Evolutionary conservation across 2,797 vertebrate genomes (phyloP).

Genomic region (Rhyacichthys aspro): DNA sequence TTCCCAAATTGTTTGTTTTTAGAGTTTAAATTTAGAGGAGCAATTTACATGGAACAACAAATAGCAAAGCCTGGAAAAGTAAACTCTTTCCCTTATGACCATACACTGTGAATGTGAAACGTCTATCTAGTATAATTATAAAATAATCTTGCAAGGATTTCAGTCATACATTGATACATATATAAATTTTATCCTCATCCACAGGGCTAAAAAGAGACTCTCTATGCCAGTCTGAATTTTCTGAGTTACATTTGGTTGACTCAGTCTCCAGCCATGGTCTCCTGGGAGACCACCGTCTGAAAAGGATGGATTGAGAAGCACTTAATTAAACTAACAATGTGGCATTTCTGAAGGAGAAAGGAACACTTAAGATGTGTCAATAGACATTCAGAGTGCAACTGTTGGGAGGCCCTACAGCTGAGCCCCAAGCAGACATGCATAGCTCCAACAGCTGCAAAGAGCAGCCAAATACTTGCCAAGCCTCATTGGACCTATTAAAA

Average conservation of each 20-base stretch:
- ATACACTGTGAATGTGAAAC: slow-evolving; percentile 44
- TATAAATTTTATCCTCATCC: slow-evolving; percentile 24
- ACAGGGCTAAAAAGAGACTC: slow-evolving; percentile 26
- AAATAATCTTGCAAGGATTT: slow-evolving; percentile 36
- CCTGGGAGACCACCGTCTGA: slow-evolving; percentile 60
- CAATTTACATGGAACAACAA: slow-evolving; percentile 79
- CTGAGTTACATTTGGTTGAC: slow-evolving; percentile 39
- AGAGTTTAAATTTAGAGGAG: slow-evolving; percentile 81
- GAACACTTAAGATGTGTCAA: slow-evolving; percentile 82
- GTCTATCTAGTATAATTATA: slow-evolving; percentile 30
- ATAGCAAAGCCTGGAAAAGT: slow-evolving; percentile 69
- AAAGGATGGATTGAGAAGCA: slow-evolving; percentile 74
- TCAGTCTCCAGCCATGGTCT: slow-evolving; percentile 44
- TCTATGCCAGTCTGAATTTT: slow-evolving; percentile 33
- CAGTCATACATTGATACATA: slow-evolving; percentile 20
- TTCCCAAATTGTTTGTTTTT: slow-evolving; percentile 81
- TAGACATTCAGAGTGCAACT: slow-evolving; percentile 81
- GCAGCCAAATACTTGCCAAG: slow-evolving; percentile 73
- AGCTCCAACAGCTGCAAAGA: slow-evolving; percentile 79
- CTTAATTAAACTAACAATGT: slow-evolving; percentile 84
- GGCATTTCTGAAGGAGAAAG: slow-evolving; percentile 78
- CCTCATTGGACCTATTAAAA: slow-evolving; percentile 79
- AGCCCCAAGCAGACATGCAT: slow-evolving; percentile 67
- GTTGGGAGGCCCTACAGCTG: slow-evolving; percentile 69
- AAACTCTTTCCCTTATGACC: slow-evolving; percentile 62